Evolutionary conservation across 2,113 vertebrate genomes (phyloP), one percentile per base, ranked within the genome.

Genomic region (Petrocephalus zakoni): DNA sequence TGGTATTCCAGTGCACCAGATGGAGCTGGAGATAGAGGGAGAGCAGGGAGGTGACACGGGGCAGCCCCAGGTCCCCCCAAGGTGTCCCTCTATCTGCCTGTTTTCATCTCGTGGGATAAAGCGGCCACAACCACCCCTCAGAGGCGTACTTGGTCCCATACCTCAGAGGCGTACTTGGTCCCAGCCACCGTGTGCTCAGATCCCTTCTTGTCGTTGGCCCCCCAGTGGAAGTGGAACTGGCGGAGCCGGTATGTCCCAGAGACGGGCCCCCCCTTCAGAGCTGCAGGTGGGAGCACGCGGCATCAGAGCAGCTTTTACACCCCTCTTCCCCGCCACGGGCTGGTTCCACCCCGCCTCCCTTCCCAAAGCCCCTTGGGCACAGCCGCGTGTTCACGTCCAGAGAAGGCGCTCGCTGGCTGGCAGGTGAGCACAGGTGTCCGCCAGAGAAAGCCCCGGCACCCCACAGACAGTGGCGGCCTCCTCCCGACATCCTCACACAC

Each of bases 151-250:
- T 96, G 88, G 93, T 90, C 25, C 17, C 90, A 90, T 94, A 99
- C 98, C 97, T 99, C 98, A 81, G 96, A 96, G 86, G 97, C 94
- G 25, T 96, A 98, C 55, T 93, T 96, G 88, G 93, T 90, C 25
- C 96, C 96, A 53, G 97, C 94, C 90, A 99, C 92, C 0, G 95
- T 95, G 92, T 99, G 98, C 89, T 99, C 98, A 0, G 97, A 98
- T 4, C 98, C 98, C 3, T 95, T 94, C 1, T 94, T 95, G 3
- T 98, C 96, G 88, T 94, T 94, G 25, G 93, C 95, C 1, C 98
- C 98, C 98, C 98, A 99, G 93, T 99, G 98, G 93, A 98, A 97
- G 90, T 99, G 98, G 90, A 99, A 98, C 90, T 99, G 98, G 47
- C 37, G 94, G 92, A 99, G 90, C 49, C 97, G 96, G 92, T 98